These are phyloP conservation scores for Procambarus virginalis DNA, from an alignment of 1,140 invertebrate genomes.

Conservation along the genomic window DNA sequence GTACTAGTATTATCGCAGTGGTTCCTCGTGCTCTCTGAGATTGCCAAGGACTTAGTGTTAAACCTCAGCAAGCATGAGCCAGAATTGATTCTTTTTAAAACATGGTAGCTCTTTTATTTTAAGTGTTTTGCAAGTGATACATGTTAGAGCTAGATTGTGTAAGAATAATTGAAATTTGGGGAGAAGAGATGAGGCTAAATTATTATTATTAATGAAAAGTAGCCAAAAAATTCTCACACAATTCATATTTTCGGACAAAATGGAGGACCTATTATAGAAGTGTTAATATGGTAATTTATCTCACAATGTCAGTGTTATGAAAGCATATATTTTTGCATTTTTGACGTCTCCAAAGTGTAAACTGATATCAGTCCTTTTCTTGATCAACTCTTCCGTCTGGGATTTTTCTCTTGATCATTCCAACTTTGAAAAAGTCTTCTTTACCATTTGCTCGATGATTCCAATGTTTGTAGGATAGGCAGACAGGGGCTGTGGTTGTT, in stretches of 20 bases:
- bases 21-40: conserved; percentile 67
- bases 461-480: conserved; percentile 67
- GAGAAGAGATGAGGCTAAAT: conserved; percentile 66
- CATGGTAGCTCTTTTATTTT: conserved; percentile 62
- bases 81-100: conserved; percentile 64
- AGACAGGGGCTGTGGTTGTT: conserved; percentile 67
- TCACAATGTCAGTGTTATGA: conserved; percentile 68
- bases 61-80: conserved; percentile 67
- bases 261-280: conserved; percentile 65
- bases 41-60: conserved; percentile 63
- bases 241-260: conserved; percentile 65
- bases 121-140: conserved; percentile 68
- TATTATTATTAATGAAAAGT: conserved; percentile 60
- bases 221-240: conserved; percentile 60
- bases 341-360: conserved; percentile 68
- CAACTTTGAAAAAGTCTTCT: conserved; percentile 62
- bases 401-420: conserved; percentile 67
- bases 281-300: conserved; percentile 64
- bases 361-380: conserved; percentile 65
- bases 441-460: conserved; percentile 65
- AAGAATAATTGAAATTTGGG: conserved; percentile 64
- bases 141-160: conserved; percentile 68
- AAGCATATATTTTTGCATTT: conserved; percentile 70
- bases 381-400: conserved; percentile 53
- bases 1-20: conserved; percentile 60